Conservation (phyloP, 2,888 invertebrate genomes). For the Sphaerophoria rueppellii region DNA sequence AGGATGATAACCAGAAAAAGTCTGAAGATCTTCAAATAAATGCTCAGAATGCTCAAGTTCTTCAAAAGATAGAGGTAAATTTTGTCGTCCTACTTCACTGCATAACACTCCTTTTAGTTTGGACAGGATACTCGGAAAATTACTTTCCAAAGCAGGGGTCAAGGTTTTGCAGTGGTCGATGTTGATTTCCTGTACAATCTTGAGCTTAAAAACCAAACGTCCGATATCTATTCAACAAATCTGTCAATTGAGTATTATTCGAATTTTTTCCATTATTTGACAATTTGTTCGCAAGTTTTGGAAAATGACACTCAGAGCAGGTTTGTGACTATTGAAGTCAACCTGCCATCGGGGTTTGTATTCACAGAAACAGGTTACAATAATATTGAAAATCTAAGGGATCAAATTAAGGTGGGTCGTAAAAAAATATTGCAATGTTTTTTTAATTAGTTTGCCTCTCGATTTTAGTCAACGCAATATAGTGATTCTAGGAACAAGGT, state of each 20-base stretch:
- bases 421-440: not conserved
- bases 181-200: conserved; percentile 39
- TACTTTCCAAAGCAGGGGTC: conserved; percentile 27
- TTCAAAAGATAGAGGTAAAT: conserved; percentile 88
- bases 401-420: conserved; percentile 13
- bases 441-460: not conserved
- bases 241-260: conserved; percentile 5
- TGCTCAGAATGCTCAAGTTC: conserved; percentile 89
- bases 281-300: not conserved
- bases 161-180: conserved; percentile 39
- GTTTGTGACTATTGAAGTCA: conserved; percentile 29
- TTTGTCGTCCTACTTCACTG: not conserved
- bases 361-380: conserved; percentile 9
- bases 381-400: not conserved
- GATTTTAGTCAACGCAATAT: conserved; percentile 16
- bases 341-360: conserved; percentile 40
- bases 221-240: conserved; percentile 10
- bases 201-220: not conserved
- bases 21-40: conserved; percentile 85
- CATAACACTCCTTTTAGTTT: not conserved
- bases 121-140: not conserved
- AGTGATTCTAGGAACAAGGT: not conserved
- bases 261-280: not conserved
- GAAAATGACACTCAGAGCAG: not conserved
- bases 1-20: conserved; percentile 78